Percentiles rank a stretch among this genome's conserved stretches.
These are phyloP conservation scores for Mycteria americana DNA, from an alignment of 2,797 vertebrate species.

Conservation along the genomic window DNA sequence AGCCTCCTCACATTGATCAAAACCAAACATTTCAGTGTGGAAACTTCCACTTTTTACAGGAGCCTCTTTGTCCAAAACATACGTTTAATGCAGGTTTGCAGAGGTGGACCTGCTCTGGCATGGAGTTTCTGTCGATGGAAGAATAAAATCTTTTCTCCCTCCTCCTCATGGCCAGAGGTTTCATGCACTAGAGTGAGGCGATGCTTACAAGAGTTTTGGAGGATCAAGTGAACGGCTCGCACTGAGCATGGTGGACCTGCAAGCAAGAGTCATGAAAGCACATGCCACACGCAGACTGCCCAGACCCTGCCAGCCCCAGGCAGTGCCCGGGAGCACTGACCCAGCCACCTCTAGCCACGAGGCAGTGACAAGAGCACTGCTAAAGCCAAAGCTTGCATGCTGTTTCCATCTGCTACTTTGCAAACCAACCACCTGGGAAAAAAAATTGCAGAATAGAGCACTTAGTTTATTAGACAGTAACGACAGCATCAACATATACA, in stretches of 20 bases:
- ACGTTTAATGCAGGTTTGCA: neutral
- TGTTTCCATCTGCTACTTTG: neutral
- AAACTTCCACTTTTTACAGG: neutral
- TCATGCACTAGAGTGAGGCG: neutral
- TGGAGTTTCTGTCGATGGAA: neutral
- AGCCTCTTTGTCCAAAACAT: neutral
- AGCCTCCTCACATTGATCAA: neutral
- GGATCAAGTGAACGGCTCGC: fast-evolving
- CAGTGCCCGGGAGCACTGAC: neutral
- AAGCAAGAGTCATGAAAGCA: neutral
- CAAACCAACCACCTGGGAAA: neutral
- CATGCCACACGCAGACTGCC: neutral
- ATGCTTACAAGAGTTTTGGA: neutral
- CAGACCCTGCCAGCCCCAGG: neutral
- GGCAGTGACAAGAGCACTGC: neutral
- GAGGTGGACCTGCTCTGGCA: neutral
- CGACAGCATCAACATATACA: neutral
- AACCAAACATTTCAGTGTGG: neutral
- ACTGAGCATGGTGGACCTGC: neutral
- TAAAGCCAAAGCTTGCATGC: neutral
- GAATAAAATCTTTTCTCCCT: neutral
- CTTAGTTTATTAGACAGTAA: constrained; percentile 20
- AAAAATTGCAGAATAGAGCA: neutral
- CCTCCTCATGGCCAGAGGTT: neutral
- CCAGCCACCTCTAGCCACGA: neutral